These are phyloP conservation scores for Caenorhabditis afra DNA, from an alignment of 2,888 invertebrate genomes.

Conservation along the genomic window DNA sequence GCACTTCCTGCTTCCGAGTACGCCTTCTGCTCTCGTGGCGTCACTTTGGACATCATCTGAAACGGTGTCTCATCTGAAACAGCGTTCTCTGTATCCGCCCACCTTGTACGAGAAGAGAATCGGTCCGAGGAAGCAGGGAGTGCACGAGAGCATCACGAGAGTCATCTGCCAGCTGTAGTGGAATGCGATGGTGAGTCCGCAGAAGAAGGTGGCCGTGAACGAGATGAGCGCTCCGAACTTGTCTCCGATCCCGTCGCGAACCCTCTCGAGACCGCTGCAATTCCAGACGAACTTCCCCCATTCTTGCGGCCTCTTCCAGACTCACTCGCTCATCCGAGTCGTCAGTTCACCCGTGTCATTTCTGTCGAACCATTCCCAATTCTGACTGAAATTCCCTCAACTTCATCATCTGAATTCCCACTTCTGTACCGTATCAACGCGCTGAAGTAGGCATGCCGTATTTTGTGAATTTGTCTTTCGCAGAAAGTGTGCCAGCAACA, in stretches of 20 bases:
- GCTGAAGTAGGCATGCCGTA: conserved; percentile 77
- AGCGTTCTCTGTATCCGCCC: neutral
- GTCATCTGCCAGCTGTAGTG: conserved; percentile 73
- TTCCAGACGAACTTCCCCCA: neutral
- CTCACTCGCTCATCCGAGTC: conserved; percentile 82
- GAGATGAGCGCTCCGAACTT: conserved; percentile 73
- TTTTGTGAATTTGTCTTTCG: conserved; percentile 82
- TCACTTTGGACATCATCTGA: conserved; percentile 80
- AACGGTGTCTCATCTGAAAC: neutral
- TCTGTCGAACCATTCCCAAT: conserved; percentile 82
- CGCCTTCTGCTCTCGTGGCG: conserved; percentile 80
- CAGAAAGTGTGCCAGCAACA: conserved; percentile 81
- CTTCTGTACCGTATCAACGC: conserved; percentile 18
- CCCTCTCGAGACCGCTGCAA: conserved; percentile 74
- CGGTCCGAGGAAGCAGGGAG: conserved; percentile 78
- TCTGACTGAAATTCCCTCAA: conserved; percentile 80
- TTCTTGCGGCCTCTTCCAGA: neutral
- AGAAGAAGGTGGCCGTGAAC: conserved; percentile 64
- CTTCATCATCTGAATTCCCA: no score
- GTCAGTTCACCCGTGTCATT: conserved; percentile 82
- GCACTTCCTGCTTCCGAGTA: conserved; percentile 77
- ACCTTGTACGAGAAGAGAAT: conserved; percentile 80
- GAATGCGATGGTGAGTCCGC: conserved; percentile 73
- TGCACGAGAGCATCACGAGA: conserved; percentile 76
- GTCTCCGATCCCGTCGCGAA: conserved; percentile 76